Conservation (phyloP, 2,113 vertebrate genomes). For the Martes martes region DNA sequence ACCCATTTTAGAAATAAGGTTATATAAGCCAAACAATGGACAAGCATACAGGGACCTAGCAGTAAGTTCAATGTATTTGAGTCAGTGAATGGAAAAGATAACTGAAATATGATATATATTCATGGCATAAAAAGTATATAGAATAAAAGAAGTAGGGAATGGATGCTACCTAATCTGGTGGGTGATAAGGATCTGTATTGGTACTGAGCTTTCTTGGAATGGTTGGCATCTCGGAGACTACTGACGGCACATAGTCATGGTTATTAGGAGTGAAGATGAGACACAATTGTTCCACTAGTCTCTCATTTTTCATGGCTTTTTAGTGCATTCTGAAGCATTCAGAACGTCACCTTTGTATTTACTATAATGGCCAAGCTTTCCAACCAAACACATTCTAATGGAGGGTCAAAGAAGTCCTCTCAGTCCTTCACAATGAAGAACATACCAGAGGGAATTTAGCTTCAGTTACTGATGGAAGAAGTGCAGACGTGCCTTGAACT, state of each 20-base stretch:
- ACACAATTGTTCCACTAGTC: conserved; percentile 17
- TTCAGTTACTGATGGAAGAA: rapidly evolving
- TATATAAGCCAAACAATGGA: neutral
- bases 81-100: neutral
- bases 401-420: no score
- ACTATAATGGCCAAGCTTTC: neutral
- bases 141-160: conserved; percentile 29
- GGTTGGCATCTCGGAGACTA: conserved; percentile 45
- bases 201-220: conserved; percentile 33
- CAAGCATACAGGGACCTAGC: rapidly evolving
- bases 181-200: conserved; percentile 43
- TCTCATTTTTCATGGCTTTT: conserved; percentile 48
- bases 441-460: rapidly evolving
- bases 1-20: neutral
- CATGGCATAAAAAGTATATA: neutral
- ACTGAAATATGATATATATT: neutral
- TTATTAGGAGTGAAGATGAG: conserved; percentile 56
- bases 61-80: neutral
- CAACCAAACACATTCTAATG: neutral
- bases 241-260: conserved; percentile 19
- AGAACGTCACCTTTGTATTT: conserved; percentile 20
- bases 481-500: rapidly evolving
- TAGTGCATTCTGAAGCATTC: conserved; percentile 31
- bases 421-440: rapidly evolving
- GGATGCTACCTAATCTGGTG: conserved; percentile 35